A percentile compares a stretch with the other conserved stretches of the same genome.
phyloP scores from a whole-genome alignment of 2,888 invertebrate genomes.

The Drosophila dives region DNA sequence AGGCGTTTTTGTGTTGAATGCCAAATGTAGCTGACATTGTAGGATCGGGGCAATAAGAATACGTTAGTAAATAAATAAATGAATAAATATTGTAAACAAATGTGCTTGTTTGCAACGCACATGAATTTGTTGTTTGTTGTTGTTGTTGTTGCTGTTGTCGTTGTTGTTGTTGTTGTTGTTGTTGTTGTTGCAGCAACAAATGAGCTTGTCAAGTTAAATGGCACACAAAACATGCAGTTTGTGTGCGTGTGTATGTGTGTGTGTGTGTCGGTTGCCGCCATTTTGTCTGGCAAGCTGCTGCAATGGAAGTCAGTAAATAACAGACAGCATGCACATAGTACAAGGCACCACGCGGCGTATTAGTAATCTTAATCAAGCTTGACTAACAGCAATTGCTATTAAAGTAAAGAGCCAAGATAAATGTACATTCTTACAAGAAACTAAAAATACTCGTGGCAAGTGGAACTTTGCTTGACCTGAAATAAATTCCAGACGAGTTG shows the following conservation, averaged over 20 bases:
- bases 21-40: constrained; percentile 54
- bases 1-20: constrained; percentile 30
- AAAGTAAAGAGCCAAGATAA: constrained; percentile 36
- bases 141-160: constrained; percentile 27
- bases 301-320: constrained; percentile 67
- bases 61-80: constrained; percentile 55
- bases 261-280: constrained; percentile 57
- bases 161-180: constrained; percentile 36
- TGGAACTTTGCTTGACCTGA: constrained; percentile 17
- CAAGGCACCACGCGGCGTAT: constrained; percentile 70
- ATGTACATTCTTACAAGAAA: constrained; percentile 16
- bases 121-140: constrained; percentile 42
- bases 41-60: constrained; percentile 48
- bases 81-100: constrained; percentile 73
- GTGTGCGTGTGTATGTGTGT: constrained; percentile 1
- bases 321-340: constrained; percentile 36
- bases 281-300: constrained; percentile 74
- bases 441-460: constrained; percentile 1
- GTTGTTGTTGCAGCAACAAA: constrained; percentile 60
- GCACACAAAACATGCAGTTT: constrained; percentile 54
- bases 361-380: constrained; percentile 63
- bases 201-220: constrained; percentile 73
- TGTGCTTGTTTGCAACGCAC: constrained; percentile 68
- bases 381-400: constrained; percentile 33
- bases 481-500: constrained; percentile 20